These are phyloP conservation scores for Tipula lateralis DNA, from an alignment of 2,888 invertebrate species.

Conservation along the genomic window DNA sequence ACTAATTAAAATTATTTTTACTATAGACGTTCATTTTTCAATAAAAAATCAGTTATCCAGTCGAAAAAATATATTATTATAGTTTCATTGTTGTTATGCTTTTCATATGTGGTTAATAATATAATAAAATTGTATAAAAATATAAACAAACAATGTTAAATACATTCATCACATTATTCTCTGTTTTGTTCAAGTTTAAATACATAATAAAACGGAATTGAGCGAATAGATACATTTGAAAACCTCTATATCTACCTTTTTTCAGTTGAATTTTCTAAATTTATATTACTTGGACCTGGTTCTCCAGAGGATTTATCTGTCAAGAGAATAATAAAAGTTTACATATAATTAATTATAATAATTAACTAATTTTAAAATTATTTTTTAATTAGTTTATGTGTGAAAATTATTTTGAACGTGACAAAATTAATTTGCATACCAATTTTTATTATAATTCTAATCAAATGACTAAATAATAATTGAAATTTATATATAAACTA, in stretches of 20 bases:
- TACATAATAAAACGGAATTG: neutral
- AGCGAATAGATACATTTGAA: neutral
- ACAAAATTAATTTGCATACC: neutral
- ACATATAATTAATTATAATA: neutral
- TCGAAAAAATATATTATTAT: neutral
- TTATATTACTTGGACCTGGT: constrained; percentile 26
- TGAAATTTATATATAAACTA: neutral
- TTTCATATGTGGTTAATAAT: neutral
- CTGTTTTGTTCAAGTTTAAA: neutral
- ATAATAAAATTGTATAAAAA: neutral
- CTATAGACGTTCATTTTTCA: neutral
- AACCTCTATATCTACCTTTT: neutral
- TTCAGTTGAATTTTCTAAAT: neutral
- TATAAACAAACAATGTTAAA: neutral
- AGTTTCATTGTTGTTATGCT: neutral
- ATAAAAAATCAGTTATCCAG: neutral
- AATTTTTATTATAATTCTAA: neutral
- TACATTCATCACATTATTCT: neutral
- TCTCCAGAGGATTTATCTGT: constrained; percentile 26
- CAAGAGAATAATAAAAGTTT: neutral
- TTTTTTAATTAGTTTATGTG: neutral
- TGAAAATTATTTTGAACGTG: neutral
- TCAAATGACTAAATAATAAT: neutral
- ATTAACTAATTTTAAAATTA: neutral
- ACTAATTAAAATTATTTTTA: neutral